Evolutionary conservation across 2,797 vertebrate species (phyloP).

Genomic region (Pipistrellus nathusii): DNA sequence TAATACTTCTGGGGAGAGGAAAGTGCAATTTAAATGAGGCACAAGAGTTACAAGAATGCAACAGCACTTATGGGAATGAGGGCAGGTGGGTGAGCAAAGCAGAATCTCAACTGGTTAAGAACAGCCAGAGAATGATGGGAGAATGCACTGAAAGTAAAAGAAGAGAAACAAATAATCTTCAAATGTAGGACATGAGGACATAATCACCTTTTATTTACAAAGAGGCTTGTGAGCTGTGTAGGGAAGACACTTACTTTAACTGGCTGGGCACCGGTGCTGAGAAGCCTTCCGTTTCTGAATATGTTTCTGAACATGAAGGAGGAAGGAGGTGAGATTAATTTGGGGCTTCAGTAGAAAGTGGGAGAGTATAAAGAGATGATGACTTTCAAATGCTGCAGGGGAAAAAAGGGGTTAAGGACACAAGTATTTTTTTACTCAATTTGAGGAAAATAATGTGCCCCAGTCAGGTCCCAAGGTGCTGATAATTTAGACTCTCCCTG

Average conservation of each 20-base stretch:
- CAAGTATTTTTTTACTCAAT: neutral
- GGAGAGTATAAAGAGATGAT: neutral
- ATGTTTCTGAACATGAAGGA: neutral
- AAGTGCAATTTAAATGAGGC: neutral
- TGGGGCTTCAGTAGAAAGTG: neutral
- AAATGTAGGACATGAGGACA: neutral
- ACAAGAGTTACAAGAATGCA: neutral
- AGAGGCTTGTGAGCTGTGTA: neutral
- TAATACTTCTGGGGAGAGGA: neutral
- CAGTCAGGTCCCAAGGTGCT: neutral
- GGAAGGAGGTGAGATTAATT: neutral
- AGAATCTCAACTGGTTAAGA: neutral
- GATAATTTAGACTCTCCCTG: neutral
- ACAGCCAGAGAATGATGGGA: neutral
- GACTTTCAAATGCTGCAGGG: neutral
- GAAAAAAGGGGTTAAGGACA: neutral
- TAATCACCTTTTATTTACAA: neutral
- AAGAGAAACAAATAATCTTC: neutral
- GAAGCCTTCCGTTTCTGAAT: neutral
- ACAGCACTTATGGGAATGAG: neutral
- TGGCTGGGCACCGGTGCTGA: neutral
- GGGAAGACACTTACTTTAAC: neutral
- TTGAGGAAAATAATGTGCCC: neutral
- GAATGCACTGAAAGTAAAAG: neutral
- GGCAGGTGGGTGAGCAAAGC: neutral